Conservation (phyloP, 2,888 invertebrate species). For the Dryococelus australis region DNA sequence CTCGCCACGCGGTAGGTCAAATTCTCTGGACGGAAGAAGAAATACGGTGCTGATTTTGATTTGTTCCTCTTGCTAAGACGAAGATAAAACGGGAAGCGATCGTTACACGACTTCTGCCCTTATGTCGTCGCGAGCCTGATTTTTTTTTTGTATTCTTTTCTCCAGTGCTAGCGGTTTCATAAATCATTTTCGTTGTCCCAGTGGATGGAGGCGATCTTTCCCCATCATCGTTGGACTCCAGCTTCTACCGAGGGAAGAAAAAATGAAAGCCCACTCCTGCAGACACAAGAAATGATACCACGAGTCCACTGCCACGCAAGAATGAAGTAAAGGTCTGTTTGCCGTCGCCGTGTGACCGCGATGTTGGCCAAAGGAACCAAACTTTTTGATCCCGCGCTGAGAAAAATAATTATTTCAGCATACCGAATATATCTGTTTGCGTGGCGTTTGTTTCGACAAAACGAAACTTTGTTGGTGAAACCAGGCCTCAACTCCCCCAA, state of each 20-base stretch:
- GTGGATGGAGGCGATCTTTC: background rate
- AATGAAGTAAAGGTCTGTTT: background rate
- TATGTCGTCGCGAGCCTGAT: background rate
- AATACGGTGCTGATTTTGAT: background rate
- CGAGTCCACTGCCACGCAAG: background rate
- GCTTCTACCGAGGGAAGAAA: background rate
- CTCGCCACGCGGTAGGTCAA: background rate
- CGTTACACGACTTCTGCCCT: background rate
- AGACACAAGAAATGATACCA: background rate
- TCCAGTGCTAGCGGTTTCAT: background rate
- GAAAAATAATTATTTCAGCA: no score
- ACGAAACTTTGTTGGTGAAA: no score
- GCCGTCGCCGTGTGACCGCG: no score
- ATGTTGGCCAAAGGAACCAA: no score
- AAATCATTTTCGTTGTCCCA: conserved; percentile 11
- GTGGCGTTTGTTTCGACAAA: no score
- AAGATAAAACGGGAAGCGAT: conserved; percentile 5
- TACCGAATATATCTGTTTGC: no score
- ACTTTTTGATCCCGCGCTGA: no score
- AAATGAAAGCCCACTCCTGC: background rate
- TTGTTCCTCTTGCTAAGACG: background rate
- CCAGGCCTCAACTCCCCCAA: no score
- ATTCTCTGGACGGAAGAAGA: background rate
- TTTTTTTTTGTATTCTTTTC: background rate
- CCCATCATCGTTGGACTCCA: background rate